Base-by-base conservation (phyloP, 2,888 invertebrate species). In the Papilio demoleus region DNA sequence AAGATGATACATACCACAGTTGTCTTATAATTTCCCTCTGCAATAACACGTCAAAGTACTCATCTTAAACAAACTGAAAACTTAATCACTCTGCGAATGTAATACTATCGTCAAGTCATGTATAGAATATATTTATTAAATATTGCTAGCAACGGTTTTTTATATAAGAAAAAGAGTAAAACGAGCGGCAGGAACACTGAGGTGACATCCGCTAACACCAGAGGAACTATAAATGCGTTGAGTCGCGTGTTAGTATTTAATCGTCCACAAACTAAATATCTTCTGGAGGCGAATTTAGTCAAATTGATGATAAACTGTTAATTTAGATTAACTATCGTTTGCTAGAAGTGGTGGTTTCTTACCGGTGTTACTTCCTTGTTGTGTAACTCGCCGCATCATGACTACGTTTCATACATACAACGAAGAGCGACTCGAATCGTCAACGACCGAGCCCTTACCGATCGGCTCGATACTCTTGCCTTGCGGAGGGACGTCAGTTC, bases 281-380 rank as follows among this genome's bases (percentile, higher is more conserved):
- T 12, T 22, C 22, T 12, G 45, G 45, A 56, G 65, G 65, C 68
- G 69, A 64, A 56, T 67, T 69, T 67, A 66, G 68, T 69, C 70
- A 65, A 76, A 76, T 75, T 75, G 78, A 76, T n/a, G n/a, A n/a
- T n/a, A n/a, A n/a, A n/a, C 76, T 73, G 74, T 71, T 71, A 64
- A 72, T 75, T 77, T 79, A 76, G 68, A 74, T 73, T 73, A 70
- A 62, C 70, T 70, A 76, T 76, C 73, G 75, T 74, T 75, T 74
- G 76, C 74, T 73, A 75, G 17, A 31, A 38, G 24, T 50, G 70
- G 67, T 73, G 75, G 75, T 74, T 75, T 74, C 73, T 73, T 73
- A 59, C 71, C 76, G 74, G 74, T 75, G 77, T 79, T 81, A 83
- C 83, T 88, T 87, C 83, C 87, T 84, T 81, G 83, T 85, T 82